A percentile compares a stretch with the other conserved stretches of the same genome.
Conservation (phyloP, 2,888 invertebrate species). For the Drosophila picticornis region DNA sequence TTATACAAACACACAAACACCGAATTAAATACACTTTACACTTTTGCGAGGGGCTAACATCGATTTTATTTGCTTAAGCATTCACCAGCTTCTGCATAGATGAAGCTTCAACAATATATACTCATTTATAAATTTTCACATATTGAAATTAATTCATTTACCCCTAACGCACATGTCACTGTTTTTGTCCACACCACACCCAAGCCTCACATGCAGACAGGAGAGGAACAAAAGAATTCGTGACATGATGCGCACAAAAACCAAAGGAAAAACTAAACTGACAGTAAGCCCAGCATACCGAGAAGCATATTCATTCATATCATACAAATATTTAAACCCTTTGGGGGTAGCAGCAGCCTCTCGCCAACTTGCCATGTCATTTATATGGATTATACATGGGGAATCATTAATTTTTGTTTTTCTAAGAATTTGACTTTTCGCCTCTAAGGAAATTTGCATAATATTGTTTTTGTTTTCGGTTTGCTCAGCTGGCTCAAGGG, state of each 20-base stretch:
- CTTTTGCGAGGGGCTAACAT: constrained; percentile 42
- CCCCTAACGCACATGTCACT: constrained; percentile 56
- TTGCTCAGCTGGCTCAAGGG: constrained; percentile 10
- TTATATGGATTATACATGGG: constrained; percentile 75
- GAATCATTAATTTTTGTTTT: constrained; percentile 78
- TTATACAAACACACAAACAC: not conserved
- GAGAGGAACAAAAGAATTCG: constrained; percentile 49
- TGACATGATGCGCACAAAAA: constrained; percentile 40
- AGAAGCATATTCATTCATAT: constrained; percentile 33
- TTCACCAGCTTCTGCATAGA: constrained; percentile 3
- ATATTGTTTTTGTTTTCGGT: constrained; percentile 61
- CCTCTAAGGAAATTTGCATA: constrained; percentile 70
- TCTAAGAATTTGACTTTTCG: constrained; percentile 65
- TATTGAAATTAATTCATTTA: constrained; percentile 73
- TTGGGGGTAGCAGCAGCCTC: constrained; percentile 1
- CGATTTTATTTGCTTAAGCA: constrained; percentile 62
- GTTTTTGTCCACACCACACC: constrained; percentile 11
- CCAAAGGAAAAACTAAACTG: constrained; percentile 31
- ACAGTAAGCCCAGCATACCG: constrained; percentile 46
- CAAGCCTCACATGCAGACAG: constrained; percentile 6
- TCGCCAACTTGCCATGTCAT: constrained; percentile 55
- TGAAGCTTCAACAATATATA: not conserved
- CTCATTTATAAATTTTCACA: constrained; percentile 19
- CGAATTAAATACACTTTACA: not conserved
- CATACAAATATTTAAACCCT: constrained; percentile 28